phyloP scores from a whole-genome alignment of 2,888 invertebrate genomes.

The Drosophila infuscata region DNA sequence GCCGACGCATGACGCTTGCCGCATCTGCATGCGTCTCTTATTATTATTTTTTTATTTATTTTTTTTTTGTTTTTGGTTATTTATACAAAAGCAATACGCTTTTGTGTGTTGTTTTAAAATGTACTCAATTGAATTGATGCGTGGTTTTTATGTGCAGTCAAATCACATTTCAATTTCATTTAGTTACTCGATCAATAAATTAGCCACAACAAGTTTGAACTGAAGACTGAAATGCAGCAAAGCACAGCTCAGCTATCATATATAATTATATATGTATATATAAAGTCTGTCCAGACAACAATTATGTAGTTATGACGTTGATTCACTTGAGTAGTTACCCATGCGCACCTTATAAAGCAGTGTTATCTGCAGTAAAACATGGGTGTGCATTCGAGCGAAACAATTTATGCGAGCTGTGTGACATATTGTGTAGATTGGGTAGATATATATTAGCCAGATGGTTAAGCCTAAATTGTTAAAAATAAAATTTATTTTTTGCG shows the following conservation, averaged over 20 bases:
- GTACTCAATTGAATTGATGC: constrained; percentile 48
- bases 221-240: constrained; percentile 19
- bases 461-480: neutral
- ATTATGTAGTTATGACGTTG: constrained; percentile 63
- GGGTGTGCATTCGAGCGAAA: constrained; percentile 32
- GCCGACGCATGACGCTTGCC: constrained; percentile 60
- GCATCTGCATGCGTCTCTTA: constrained; percentile 34
- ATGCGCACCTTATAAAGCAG: constrained; percentile 43
- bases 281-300: constrained; percentile 35
- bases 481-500: neutral
- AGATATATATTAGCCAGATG: constrained; percentile 8
- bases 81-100: constrained; percentile 23
- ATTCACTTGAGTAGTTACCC: constrained; percentile 58
- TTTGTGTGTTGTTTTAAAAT: constrained; percentile 35
- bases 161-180: constrained; percentile 49
- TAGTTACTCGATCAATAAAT: constrained; percentile 29
- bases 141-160: constrained; percentile 33
- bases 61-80: constrained; percentile 4
- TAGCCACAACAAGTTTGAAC: constrained; percentile 16
- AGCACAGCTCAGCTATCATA: constrained; percentile 15
- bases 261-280: neutral
- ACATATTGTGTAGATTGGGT: neutral
- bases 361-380: constrained; percentile 22
- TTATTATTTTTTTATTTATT: neutral
- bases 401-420: constrained; percentile 5